Evolutionary conservation across 2,113 vertebrate species (phyloP).

Genomic region (Perognathus longimembris): DNA sequence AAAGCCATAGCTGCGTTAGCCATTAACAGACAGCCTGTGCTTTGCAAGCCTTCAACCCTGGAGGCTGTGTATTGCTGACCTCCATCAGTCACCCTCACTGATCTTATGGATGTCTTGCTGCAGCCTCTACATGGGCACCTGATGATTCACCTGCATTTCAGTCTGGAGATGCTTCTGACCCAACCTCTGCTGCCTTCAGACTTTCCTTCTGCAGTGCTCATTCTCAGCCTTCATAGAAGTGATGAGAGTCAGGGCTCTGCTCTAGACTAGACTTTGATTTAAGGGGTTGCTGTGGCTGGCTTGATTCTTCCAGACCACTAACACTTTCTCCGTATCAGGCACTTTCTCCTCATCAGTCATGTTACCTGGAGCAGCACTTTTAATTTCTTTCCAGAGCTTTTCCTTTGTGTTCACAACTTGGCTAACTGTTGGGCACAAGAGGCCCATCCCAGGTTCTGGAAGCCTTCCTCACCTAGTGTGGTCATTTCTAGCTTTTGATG

Average conservation of each 20-base stretch:
- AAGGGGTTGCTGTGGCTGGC: neutral
- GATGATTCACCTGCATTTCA: neutral
- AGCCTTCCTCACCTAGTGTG: neutral
- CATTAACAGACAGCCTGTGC: neutral
- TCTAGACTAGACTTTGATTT: neutral
- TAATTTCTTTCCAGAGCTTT: neutral
- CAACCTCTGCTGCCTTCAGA: neutral
- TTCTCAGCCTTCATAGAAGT: neutral
- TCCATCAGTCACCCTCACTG: too few species aligned
- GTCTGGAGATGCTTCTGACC: neutral
- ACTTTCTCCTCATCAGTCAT: neutral
- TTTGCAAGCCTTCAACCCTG: too few species aligned
- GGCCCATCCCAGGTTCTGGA: neutral
- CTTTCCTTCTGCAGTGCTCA: too few species aligned
- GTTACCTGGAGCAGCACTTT: neutral
- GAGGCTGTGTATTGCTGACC: too few species aligned
- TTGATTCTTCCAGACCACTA: neutral
- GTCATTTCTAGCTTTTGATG: neutral
- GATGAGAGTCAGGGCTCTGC: too few species aligned
- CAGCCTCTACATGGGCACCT: neutral
- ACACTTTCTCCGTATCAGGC: neutral
- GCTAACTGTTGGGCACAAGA: neutral
- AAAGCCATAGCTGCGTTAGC: neutral
- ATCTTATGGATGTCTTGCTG: too few species aligned
- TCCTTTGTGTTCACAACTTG: neutral